Evolutionary conservation across 2,797 vertebrate genomes (phyloP).

Genomic region (Fistularia tabacaria): DNA sequence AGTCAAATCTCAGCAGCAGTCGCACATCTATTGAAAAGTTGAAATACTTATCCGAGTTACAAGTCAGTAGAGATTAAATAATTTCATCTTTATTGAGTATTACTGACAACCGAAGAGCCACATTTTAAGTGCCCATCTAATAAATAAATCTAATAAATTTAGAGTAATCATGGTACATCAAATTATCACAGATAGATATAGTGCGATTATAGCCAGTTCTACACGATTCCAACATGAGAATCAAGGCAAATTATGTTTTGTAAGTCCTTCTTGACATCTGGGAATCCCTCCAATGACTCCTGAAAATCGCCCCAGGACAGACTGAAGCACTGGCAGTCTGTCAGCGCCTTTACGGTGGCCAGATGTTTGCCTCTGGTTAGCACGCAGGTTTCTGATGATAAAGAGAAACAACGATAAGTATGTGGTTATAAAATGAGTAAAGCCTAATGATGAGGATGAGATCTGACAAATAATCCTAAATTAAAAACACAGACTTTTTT

Average conservation of each 20-base stretch:
- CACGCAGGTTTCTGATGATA: conserved; percentile 61
- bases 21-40: too few species aligned
- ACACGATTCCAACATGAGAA: conserved; percentile 42
- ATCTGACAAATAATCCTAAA: conserved; percentile 63
- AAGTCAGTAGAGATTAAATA: conserved; percentile 9
- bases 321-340: conserved; percentile 73
- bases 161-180: too few species aligned
- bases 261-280: conserved; percentile 65
- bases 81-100: conserved; percentile 35
- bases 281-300: conserved; percentile 59
- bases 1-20: too few species aligned
- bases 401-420: conserved; percentile 32
- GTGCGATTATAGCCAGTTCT: conserved; percentile 8
- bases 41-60: too few species aligned
- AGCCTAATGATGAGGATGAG: conserved; percentile 42
- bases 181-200: conserved; percentile 1
- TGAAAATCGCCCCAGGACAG: conserved; percentile 65
- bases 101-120: conserved; percentile 21
- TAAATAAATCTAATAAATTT: too few species aligned
- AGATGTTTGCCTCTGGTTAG: conserved; percentile 71
- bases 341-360: conserved; percentile 64
- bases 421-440: conserved; percentile 49
- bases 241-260: conserved; percentile 48
- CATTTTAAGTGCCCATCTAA: background rate
- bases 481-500: conserved; percentile 38